Conservation (phyloP, 2,797 vertebrate species). For the Tadarida brasiliensis region DNA sequence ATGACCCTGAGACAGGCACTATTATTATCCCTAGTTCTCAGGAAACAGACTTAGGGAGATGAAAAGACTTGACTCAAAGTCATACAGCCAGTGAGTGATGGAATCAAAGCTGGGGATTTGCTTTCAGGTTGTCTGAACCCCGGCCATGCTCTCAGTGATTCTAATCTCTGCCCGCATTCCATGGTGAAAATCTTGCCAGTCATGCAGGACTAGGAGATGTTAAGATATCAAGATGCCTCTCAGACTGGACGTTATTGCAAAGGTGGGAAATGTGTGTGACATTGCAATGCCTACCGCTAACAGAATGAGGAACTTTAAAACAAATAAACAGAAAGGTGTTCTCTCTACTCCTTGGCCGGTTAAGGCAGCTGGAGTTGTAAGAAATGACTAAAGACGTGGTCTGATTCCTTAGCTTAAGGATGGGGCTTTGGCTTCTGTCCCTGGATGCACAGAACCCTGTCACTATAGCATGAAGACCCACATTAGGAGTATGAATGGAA, state of each 20-base stretch:
- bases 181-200: background rate
- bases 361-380: background rate
- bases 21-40: background rate
- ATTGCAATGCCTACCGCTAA: background rate
- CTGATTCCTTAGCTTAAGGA: background rate
- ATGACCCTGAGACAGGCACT: background rate
- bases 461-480: background rate
- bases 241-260: background rate
- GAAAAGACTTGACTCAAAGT: background rate
- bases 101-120: background rate
- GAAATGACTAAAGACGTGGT: background rate
- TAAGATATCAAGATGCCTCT: background rate
- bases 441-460: background rate
- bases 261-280: background rate
- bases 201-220: background rate
- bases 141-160: background rate
- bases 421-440: background rate
- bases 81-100: background rate
- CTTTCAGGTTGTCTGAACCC: background rate
- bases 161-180: background rate
- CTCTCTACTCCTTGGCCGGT: background rate
- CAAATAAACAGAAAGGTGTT: background rate
- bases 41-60: background rate
- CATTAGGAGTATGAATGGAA: background rate
- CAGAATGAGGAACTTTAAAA: background rate